These are phyloP conservation scores for Echeneis naucrates DNA, from an alignment of 2,797 vertebrate species.

Conservation along the genomic window DNA sequence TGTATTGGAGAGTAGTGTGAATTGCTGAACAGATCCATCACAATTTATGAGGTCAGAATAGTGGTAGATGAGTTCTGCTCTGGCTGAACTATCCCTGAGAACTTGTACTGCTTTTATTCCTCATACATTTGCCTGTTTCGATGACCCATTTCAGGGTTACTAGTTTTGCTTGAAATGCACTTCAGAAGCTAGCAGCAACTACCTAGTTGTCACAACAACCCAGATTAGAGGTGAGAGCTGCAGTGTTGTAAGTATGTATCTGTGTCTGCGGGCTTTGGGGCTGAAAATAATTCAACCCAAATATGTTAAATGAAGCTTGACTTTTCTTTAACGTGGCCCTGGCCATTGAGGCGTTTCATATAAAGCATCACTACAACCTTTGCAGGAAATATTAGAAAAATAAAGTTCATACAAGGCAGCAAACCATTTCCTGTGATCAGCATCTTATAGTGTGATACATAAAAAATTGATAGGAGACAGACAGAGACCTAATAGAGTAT, in stretches of 20 bases:
- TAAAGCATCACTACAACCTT: neutral
- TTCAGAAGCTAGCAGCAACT: slow-evolving; percentile 54
- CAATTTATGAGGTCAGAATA: neutral
- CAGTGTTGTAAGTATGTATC: slow-evolving; percentile 7
- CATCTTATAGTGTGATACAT: slow-evolving; percentile 50
- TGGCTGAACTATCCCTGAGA: slow-evolving; percentile 4
- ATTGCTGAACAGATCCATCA: neutral
- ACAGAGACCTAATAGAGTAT: slow-evolving; percentile 47
- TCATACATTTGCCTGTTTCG: slow-evolving; percentile 20
- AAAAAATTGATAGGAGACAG: slow-evolving; percentile 50
- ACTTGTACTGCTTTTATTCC: neutral
- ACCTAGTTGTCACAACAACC: slow-evolving; percentile 49
- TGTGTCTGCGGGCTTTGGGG: slow-evolving; percentile 25
- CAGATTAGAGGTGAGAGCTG: slow-evolving; percentile 50
- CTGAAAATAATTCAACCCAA: slow-evolving; percentile 20
- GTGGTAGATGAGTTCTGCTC: neutral
- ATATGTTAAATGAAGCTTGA: slow-evolving; percentile 2
- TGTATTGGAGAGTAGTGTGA: neutral
- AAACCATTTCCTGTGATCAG: slow-evolving; percentile 7
- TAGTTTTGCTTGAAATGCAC: slow-evolving; percentile 36
- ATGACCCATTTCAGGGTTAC: slow-evolving; percentile 40
- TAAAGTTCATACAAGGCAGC: slow-evolving; percentile 12
- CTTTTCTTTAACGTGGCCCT: slow-evolving; percentile 23
- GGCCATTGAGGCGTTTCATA: neutral
- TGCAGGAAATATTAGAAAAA: slow-evolving; percentile 4